Evolutionary conservation across 64 coral and sea anemone genomes (phyloP).

Genomic region (Pocillopora damicornis): DNA sequence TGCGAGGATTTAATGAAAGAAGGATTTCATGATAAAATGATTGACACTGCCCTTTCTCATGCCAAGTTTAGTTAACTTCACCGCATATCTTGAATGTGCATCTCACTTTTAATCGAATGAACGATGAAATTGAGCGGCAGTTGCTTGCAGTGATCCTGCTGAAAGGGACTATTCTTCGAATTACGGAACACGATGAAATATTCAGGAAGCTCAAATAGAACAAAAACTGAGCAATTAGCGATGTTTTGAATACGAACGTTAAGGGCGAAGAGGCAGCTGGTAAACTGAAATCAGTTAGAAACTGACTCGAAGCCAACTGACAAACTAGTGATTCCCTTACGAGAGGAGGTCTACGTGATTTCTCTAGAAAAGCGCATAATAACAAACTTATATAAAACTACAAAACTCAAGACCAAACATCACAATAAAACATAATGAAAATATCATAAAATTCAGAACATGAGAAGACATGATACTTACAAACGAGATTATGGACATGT

Average conservation of each 20-base stretch:
- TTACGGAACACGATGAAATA: background rate
- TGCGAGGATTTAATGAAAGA: background rate
- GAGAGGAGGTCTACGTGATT: background rate
- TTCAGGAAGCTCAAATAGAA: background rate
- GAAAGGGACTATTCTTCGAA: background rate
- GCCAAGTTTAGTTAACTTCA: constrained; percentile 22
- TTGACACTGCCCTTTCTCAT: background rate
- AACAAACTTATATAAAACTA: background rate
- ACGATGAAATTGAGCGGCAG: background rate
- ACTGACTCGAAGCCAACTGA: constrained; percentile 9
- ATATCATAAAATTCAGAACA: background rate
- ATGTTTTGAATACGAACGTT: constrained; percentile 9
- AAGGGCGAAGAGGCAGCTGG: background rate
- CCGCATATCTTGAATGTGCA: constrained; percentile 5
- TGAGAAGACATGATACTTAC: constrained; percentile 68
- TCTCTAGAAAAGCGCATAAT: background rate
- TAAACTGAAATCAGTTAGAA: background rate
- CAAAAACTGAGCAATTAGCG: constrained; percentile 37
- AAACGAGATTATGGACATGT: constrained; percentile 82
- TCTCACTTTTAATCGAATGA: background rate
- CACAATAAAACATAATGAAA: background rate
- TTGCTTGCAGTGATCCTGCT: background rate
- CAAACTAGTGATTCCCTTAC: background rate
- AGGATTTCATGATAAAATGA: background rate
- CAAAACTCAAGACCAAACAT: background rate